Percentiles rank a stretch among this genome's conserved stretches.
phyloP scores from a whole-genome alignment of 2,113 vertebrate species.

The Asarcornis scutulata region DNA sequence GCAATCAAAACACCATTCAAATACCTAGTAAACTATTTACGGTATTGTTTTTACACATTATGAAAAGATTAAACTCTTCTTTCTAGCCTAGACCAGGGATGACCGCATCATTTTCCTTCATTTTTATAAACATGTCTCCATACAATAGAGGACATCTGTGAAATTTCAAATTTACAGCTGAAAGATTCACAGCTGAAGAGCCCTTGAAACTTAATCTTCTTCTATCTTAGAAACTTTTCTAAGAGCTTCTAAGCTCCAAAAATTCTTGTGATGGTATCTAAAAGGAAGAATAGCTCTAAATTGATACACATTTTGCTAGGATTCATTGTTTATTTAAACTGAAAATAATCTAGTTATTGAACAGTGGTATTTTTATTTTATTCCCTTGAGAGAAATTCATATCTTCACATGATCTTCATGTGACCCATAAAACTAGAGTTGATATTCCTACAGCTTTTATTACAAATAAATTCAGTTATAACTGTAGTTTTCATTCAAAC shows the following conservation, averaged over 20 bases:
- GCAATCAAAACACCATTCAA: background rate
- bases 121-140: background rate
- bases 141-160: rapidly evolving
- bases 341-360: background rate
- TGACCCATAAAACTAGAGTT: background rate
- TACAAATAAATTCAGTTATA: background rate
- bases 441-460: background rate
- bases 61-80: background rate
- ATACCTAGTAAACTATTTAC: background rate
- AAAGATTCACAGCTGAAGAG: background rate
- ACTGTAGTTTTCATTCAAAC: background rate
- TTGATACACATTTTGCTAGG: background rate
- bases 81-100: background rate
- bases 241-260: background rate
- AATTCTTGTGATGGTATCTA: background rate
- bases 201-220: background rate
- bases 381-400: background rate
- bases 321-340: background rate
- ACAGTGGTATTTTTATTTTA: background rate
- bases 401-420: background rate
- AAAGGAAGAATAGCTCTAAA: background rate
- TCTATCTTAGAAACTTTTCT: too few species aligned
- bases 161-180: background rate
- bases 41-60: background rate
- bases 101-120: background rate